These are phyloP conservation scores for Parnassius smintheus DNA, from an alignment of 2,888 invertebrate genomes.

Conservation along the genomic window DNA sequence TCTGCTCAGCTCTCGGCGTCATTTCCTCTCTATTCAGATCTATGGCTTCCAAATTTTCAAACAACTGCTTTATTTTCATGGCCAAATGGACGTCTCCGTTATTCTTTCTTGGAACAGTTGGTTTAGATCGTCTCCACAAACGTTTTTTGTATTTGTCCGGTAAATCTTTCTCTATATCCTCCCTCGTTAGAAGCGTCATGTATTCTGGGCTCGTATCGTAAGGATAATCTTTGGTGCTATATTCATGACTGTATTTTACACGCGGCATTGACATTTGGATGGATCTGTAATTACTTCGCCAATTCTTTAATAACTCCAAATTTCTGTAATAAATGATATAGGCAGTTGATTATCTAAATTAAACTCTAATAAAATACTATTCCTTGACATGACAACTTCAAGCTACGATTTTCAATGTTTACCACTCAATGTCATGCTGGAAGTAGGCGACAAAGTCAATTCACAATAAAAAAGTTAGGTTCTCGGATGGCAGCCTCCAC, in stretches of 20 bases:
- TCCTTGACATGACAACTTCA: no score
- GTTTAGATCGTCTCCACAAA: conserved; percentile 50
- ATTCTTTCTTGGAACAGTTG: conserved; percentile 56
- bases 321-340: conserved; percentile 46
- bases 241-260: conserved; percentile 42
- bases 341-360: no score
- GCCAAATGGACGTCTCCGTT: conserved; percentile 64
- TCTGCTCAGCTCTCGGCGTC: conserved; percentile 79
- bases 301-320: conserved; percentile 70
- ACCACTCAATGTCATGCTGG: no score
- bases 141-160: conserved; percentile 67
- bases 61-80: conserved; percentile 67
- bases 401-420: no score
- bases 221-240: conserved; percentile 55
- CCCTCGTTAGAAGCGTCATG: conserved; percentile 72
- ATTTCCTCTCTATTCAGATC: conserved; percentile 60
- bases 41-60: conserved; percentile 67
- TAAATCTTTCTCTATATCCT: conserved; percentile 70
- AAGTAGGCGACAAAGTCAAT: no score
- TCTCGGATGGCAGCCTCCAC: no score
- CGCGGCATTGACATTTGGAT: conserved; percentile 39
- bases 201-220: conserved; percentile 82
- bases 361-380: no score
- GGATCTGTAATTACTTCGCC: conserved; percentile 71
- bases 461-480: no score